These are phyloP conservation scores for Podargus strigoides DNA, from an alignment of 2,797 vertebrate species.

Conservation along the genomic window DNA sequence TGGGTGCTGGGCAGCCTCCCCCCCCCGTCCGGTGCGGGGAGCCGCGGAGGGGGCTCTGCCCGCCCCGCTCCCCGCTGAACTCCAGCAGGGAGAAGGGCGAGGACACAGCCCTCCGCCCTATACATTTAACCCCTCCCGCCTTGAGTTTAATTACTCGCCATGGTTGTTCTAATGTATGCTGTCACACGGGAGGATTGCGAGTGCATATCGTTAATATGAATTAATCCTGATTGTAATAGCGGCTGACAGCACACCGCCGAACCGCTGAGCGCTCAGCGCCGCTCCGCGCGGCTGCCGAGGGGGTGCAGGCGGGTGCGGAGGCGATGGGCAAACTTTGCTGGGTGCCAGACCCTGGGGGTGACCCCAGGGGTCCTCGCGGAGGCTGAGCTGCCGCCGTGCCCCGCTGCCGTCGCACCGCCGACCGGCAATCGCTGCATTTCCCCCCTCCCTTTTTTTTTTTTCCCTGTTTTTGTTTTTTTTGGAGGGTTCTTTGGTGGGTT, in stretches of 20 bases:
- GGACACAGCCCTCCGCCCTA: conserved; percentile 1
- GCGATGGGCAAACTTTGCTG: conserved; percentile 57
- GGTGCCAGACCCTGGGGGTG: not conserved
- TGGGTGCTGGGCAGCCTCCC: not conserved
- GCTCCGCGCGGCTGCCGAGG: conserved; percentile 63
- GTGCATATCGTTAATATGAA: conserved; percentile 81
- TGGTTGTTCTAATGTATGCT: conserved; percentile 78
- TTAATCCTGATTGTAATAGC: conserved; percentile 82
- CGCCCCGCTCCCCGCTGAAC: conserved; percentile 45
- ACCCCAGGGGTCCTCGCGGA: not conserved
- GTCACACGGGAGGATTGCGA: conserved; percentile 75
- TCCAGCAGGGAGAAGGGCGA: not conserved
- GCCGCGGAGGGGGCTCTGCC: conserved; percentile 14
- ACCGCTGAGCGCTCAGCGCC: conserved; percentile 70
- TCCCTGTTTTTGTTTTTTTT: no score
- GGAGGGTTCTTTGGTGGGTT: no score
- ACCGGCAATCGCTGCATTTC: no score
- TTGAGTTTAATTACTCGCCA: conserved; percentile 76
- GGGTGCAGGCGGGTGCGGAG: conserved; percentile 45
- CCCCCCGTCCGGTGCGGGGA: not conserved
- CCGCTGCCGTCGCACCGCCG: not conserved
- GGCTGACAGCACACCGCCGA: conserved; percentile 76
- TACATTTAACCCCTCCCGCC: conserved; percentile 69
- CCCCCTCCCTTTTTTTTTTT: no score
- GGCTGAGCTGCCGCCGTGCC: not conserved